Conservation (phyloP, 2,797 vertebrate genomes). For the Vireo griseus region DNA sequence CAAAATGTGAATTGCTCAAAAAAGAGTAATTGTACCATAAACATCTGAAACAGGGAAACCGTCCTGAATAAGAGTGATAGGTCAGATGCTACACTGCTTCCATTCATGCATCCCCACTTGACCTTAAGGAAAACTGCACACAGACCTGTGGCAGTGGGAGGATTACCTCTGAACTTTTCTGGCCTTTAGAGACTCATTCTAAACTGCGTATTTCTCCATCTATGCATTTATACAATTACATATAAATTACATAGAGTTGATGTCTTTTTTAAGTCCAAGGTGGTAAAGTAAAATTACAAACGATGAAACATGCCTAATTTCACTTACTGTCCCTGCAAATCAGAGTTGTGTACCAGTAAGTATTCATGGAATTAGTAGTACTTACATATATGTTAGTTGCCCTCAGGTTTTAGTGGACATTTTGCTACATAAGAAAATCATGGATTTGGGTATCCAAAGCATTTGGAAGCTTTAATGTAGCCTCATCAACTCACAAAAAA, state of each 20-base stretch:
- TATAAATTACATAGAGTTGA: background rate
- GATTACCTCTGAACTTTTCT: background rate
- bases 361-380: background rate
- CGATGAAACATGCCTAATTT: background rate
- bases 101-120: background rate
- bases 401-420: background rate
- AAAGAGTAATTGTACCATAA: background rate
- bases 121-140: background rate
- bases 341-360: background rate
- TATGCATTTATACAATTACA: background rate
- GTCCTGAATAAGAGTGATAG: background rate
- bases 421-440: background rate
- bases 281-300: background rate
- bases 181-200: background rate
- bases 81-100: background rate
- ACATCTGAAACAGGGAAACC: background rate
- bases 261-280: background rate
- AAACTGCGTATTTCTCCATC: background rate
- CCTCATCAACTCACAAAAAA: background rate
- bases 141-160: background rate
- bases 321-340: background rate
- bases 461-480: background rate
- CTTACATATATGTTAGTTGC: background rate
- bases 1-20: background rate
- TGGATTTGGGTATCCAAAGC: background rate